Evolutionary conservation across 1,140 invertebrate species (phyloP).

Genomic region (Leptinotarsa defecta): DNA sequence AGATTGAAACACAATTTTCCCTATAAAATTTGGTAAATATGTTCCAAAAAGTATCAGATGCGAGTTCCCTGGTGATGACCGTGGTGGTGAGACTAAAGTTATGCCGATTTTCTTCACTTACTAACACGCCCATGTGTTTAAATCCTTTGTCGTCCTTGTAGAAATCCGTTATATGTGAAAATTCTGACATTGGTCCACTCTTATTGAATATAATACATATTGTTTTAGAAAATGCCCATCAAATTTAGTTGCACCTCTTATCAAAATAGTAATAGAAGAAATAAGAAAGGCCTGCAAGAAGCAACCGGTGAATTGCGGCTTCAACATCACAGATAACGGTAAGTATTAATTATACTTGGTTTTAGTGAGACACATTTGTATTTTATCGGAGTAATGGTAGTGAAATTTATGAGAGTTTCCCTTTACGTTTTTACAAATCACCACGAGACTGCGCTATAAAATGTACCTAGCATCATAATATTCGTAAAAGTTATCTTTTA

Average conservation of each 20-base stretch:
- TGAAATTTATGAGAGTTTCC: too few relatives aligned
- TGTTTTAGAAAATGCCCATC: slow-evolving; percentile 70
- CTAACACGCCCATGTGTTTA: not conserved
- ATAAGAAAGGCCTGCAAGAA: slow-evolving; percentile 65
- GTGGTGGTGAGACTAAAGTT: not conserved
- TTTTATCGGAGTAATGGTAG: too few relatives aligned
- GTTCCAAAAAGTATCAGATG: too few relatives aligned
- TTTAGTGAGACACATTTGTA: too few relatives aligned
- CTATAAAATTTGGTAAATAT: too few relatives aligned
- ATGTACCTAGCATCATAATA: too few relatives aligned
- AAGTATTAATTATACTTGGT: slow-evolving; percentile 40
- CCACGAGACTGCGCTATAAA: too few relatives aligned
- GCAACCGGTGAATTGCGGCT: slow-evolving; percentile 66
- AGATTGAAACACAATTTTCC: too few relatives aligned
- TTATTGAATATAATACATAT: slow-evolving; percentile 14
- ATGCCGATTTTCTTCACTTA: not conserved
- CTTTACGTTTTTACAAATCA: too few relatives aligned
- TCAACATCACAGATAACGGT: slow-evolving; percentile 64
- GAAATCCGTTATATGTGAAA: slow-evolving; percentile 9
- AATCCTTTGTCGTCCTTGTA: slow-evolving; percentile 1
- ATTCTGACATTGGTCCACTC: not conserved
- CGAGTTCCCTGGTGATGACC: too few relatives aligned
- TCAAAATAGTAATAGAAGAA: slow-evolving; percentile 68
- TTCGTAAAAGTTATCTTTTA: too few relatives aligned
- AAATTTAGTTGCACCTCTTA: slow-evolving; percentile 67